Base-by-base conservation (phyloP, 1,140 invertebrate genomes). In the Contarinia nasturtii region DNA sequence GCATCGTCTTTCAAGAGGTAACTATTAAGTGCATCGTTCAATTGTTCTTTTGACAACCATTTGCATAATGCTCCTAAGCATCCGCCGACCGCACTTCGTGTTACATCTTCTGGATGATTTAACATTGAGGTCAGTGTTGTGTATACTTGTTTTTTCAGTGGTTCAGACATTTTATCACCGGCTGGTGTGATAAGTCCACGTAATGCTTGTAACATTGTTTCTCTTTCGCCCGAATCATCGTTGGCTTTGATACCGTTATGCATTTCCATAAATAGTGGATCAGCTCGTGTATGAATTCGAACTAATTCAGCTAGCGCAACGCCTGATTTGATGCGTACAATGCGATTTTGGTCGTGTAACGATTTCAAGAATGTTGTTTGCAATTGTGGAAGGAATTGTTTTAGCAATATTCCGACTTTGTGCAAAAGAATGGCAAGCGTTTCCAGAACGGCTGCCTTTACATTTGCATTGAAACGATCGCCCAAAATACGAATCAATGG, bases 331-430 rank as follows among this genome's bases (percentile, higher is more conserved):
- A 96, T 70, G 50, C 92, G 72, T 1, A 97, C 91, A 53, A 76
- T 74, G 50, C 90, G 69, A 61, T 89, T 86, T 20, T 79, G 75
- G 64, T 97, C 94, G 63, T 84, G 82, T 17, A 96, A 68, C 3
- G 92, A 82, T 70, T 94, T 94, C 12, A 97, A 70, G 66, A 98
- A 98, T 4, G 94, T 97, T 17, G 92, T 96, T 73, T 98, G 93
- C 10, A 98, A 71, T 70, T 98, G 94, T 11, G 95, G 94, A 55
- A 98, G 70, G 67, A 98, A 98, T 59, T 97, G 92, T 67, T 94
- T 96, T 59, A 98, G 65, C 76, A 92, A 84, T 10, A 82, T 73
- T 15, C 89, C 88, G 49, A 91, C 86, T 73, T 93, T 94, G 14
- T 80, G 76, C n/a, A 98, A 68, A 17, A 98, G 69, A 45, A 89